Evolutionary conservation across 2,113 vertebrate species (phyloP), one percentile per base, ranked within the genome.

Genomic region (Dicerorhinus sumatrensis): DNA sequence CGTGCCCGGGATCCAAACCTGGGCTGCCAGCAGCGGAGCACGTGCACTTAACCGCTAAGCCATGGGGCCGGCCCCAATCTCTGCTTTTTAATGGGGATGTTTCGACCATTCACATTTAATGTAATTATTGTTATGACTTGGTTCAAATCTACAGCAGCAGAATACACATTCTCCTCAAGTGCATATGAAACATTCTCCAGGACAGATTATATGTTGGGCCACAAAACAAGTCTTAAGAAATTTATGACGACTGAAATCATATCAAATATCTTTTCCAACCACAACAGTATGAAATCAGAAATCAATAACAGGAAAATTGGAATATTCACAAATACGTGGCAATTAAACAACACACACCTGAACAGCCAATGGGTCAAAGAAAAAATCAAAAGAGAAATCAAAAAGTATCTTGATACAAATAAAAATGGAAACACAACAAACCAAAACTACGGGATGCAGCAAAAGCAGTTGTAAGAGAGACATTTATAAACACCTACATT

Each of bases 81-180:
- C 76, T 92, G 65, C 17, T 96, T 95, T 92, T 94, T 83, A 56
- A 92, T 20, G 58, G 42, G 51, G 36, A 72, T 93, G 21, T 73
- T 81, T 77, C 92, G 67, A 23, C 5, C 60, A 58, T 29, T 97
- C 72, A 90, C 5, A 72, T 62, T 93, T 85, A 90, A 79, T 48
- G 3, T 25, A 92, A 79, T 79, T 90, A 92, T 27, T 89, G 25
- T 11, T 79, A 63, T 48, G 48, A 95, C 33, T 69, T 51, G 16
- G 27, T 73, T 80, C 95, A 95, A 88, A 80, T 76, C 29, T 81
- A 90, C 8, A 69, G 48, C 8, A 58, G 12, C 23, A 77, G 46
- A 77, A 85, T 67, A 42, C 60, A 86, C 29, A 58, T 76, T 93
- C 27, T 93, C 85, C 60, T 77, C 70, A 67, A 77, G 48, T 77